Base-by-base conservation (phyloP, 2,888 invertebrate species). In the Lydus trimaculatus region DNA sequence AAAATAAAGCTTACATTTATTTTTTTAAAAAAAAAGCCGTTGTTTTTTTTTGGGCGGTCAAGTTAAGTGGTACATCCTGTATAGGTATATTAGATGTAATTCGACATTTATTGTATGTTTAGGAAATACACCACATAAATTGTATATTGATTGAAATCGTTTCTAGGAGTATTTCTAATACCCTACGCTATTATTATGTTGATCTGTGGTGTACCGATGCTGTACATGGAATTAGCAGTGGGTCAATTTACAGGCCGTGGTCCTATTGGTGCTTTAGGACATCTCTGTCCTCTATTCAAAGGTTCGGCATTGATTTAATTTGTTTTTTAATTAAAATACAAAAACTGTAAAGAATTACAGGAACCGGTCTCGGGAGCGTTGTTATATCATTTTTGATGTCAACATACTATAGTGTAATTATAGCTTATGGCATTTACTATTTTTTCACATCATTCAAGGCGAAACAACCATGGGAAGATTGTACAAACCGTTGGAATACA, bases 371-470 rank as follows among this genome's bases (percentile, higher is more conserved):
- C 78, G 96, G 96, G 70, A 96, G 96, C 84, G 96, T 97, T 73
- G 92, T 97, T 84, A 94, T 97, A 84, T 97, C 97, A 75, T 96
- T 97, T 87, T 87, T 97, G 82, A 94, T 98, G 91, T 95, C 96
- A 76, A 96, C 97, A 64, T 97, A 97, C 86, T 97, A 97, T 86
- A 96, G 96, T 85, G 95, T 97, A 76, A 95, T 98, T 84, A 96
- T 97, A 85, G 94, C 95, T 71, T 97, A 97, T 90, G 92, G 95
- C 64, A 92, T 97, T 80, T 97, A 95, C 85, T 97, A 97, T 86
- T 93, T 97, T 85, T 95, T 95, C 85, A 93, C 95, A 70, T 94
- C 96, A 31, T 96, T 96, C 83, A 93, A 93, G 83, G 89, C 93
- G 58, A 91, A 92, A 75, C 92, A 96, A 79, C 97, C 97, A 1